These are phyloP conservation scores for Corticium candelabrum DNA, from an alignment of 37 sponge, comb jelly and placozoan species.

Conservation along the genomic window DNA sequence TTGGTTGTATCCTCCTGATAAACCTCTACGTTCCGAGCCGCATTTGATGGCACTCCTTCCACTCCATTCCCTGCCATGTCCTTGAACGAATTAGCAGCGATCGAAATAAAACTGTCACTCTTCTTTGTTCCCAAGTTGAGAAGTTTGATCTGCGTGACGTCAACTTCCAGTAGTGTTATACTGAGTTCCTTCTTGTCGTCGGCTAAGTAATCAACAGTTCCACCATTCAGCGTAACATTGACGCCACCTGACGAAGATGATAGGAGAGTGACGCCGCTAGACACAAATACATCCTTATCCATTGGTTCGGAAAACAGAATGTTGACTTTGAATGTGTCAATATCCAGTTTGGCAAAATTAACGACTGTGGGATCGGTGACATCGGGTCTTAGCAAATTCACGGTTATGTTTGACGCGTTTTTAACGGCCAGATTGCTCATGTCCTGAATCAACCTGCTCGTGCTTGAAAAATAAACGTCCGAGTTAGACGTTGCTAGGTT, in stretches of 20 bases:
- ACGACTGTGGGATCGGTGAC: not conserved
- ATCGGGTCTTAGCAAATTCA: not conserved
- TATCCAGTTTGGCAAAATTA: not conserved
- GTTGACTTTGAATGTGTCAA: constrained; percentile 14
- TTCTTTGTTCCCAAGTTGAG: not conserved
- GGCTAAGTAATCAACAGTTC: not conserved
- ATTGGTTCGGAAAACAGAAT: constrained; percentile 76
- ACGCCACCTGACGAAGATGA: not conserved
- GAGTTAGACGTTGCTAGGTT: not conserved
- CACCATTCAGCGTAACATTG: not conserved
- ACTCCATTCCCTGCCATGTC: constrained; percentile 57
- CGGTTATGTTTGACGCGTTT: not conserved
- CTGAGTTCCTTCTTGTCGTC: not conserved
- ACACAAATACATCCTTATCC: not conserved
- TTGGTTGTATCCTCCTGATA: not conserved
- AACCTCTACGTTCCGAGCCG: not conserved
- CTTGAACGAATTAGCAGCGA: constrained; percentile 29
- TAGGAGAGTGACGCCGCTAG: not conserved
- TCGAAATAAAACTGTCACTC: constrained; percentile 17
- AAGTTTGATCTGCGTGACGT: not conserved
- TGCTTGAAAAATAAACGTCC: not conserved
- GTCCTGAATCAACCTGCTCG: not conserved
- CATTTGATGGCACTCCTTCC: not conserved
- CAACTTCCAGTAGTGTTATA: not conserved
- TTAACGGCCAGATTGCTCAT: not conserved